A percentile compares a stretch with the other conserved stretches of the same genome.
Conservation (phyloP, 1,140 invertebrate species). For the Pseudoatta argentina region DNA sequence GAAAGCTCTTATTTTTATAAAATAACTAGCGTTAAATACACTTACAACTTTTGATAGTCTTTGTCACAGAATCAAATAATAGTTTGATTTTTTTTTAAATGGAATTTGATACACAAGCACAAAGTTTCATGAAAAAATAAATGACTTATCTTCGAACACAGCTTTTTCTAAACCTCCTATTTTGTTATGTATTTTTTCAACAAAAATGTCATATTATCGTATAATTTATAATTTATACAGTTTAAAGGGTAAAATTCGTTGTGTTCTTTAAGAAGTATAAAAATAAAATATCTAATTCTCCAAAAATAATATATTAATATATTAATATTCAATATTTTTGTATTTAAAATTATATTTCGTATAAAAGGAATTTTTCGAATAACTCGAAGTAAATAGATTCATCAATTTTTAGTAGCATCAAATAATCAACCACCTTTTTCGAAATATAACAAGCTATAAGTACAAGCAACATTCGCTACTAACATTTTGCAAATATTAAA, state of each 20-base stretch:
- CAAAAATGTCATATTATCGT: not conserved
- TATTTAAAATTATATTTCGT: not conserved
- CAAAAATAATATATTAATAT: not conserved
- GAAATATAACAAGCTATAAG: too few relatives aligned
- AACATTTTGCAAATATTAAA: constrained; percentile 33
- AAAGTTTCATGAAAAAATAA: not conserved
- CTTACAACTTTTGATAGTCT: constrained; percentile 34
- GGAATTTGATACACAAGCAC: not conserved
- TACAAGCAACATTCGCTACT: not conserved
- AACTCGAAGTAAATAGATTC: not conserved
- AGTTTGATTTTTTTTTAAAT: constrained; percentile 37
- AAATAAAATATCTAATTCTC: not conserved
- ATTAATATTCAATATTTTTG: not conserved
- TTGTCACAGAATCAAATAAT: constrained; percentile 65
- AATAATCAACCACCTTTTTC: not conserved
- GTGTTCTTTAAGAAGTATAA: not conserved
- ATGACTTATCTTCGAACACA: not conserved
- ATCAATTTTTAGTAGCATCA: not conserved
- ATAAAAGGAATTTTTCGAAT: not conserved
- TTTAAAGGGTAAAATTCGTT: too few relatives aligned
- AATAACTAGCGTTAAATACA: constrained; percentile 32
- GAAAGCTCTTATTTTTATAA: constrained; percentile 57
- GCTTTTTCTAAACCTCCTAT: too few relatives aligned
- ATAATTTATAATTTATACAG: not conserved
- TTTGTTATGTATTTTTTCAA: constrained; percentile 16